These are phyloP conservation scores for Homalodisca vitripennis DNA, from an alignment of 1,140 invertebrate species.

Conservation along the genomic window DNA sequence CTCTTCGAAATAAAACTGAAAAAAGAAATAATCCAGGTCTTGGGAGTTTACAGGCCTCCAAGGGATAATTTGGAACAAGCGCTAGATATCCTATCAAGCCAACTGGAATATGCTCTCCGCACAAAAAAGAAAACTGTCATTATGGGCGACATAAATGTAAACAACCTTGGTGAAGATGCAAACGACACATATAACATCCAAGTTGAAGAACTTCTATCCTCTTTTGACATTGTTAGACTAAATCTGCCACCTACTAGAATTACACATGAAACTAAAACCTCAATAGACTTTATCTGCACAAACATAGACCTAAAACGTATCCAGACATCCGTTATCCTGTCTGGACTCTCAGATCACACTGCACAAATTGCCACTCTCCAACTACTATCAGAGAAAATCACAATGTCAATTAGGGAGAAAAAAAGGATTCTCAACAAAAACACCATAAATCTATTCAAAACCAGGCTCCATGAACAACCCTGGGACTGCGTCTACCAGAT, in stretches of 20 bases:
- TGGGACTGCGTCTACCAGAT: neutral
- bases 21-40: too few species aligned
- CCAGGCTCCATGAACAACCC: neutral
- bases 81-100: too few species aligned
- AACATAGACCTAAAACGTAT: neutral
- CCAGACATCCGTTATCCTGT: neutral
- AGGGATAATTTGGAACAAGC: neutral
- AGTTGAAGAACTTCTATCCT: neutral
- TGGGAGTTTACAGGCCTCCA: neutral
- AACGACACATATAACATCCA: neutral
- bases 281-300: neutral
- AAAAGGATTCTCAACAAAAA: neutral
- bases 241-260: neutral
- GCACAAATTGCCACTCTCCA: neutral
- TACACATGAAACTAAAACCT: neutral
- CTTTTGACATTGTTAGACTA: neutral
- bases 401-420: slow-evolving; percentile 6
- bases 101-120: too few species aligned
- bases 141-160: too few species aligned
- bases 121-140: too few species aligned
- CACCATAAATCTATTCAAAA: too few species aligned
- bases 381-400: neutral
- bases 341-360: too few species aligned
- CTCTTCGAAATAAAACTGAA: too few species aligned
- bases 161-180: neutral